Evolutionary conservation across 2,888 invertebrate genomes (phyloP).

Genomic region (Acanthosepion esculentum): DNA sequence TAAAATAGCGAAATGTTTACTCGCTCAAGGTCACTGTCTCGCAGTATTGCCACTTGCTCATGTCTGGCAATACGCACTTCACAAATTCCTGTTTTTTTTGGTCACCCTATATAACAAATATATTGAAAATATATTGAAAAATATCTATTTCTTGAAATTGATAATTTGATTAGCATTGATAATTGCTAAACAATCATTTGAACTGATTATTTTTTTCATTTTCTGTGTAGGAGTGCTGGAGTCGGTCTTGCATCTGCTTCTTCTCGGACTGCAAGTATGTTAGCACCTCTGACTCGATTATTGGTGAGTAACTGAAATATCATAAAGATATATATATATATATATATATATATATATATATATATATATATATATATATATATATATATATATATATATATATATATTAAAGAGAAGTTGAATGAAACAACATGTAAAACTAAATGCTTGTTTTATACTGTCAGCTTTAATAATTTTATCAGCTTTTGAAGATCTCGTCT

Average conservation of each 20-base stretch:
- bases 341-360: too few species aligned
- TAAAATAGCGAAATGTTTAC: too few species aligned
- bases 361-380: too few species aligned
- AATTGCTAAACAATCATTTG: not conserved
- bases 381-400: too few species aligned
- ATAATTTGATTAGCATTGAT: not conserved
- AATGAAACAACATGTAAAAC: not conserved
- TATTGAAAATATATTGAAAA: not conserved
- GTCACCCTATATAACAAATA: too few species aligned
- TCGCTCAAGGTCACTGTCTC: too few species aligned
- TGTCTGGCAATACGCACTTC: too few species aligned
- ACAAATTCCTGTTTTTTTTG: too few species aligned
- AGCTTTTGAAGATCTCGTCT: not conserved
- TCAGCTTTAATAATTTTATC: not conserved
- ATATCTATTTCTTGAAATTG: not conserved
- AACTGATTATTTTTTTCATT: not conserved
- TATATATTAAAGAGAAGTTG: not conserved
- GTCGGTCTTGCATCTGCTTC: slow-evolving; percentile 66
- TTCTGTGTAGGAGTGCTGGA: slow-evolving; percentile 60
- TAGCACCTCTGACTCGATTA: slow-evolving; percentile 64
- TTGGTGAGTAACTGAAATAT: slow-evolving; percentile 58
- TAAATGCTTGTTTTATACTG: not conserved
- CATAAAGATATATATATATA: too few species aligned
- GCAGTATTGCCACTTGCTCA: too few species aligned
- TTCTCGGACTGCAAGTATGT: slow-evolving; percentile 66